Conservation (phyloP, 2,888 invertebrate species). For the Neria commutata region DNA sequence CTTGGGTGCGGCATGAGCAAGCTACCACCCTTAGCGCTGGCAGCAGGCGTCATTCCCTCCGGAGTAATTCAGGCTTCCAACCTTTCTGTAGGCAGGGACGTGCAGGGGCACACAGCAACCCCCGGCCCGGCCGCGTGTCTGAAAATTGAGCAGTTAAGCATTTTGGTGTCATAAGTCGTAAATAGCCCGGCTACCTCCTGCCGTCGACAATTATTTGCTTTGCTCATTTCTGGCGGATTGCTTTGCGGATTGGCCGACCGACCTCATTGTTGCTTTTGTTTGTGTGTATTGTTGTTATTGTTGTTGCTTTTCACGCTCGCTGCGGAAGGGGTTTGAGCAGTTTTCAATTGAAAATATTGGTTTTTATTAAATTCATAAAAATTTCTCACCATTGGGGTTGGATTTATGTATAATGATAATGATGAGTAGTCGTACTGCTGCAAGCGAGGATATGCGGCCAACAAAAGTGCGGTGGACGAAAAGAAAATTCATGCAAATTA, state of each 20-base stretch:
- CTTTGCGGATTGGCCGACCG: no score
- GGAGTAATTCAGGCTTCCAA: slow-evolving; percentile 53
- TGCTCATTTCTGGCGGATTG: slow-evolving; percentile 24
- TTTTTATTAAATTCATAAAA: background rate
- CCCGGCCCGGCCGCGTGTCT: slow-evolving; percentile 36
- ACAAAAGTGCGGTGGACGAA: no score
- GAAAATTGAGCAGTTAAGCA: slow-evolving; percentile 58
- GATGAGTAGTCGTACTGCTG: no score
- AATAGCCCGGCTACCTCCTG: slow-evolving; percentile 32
- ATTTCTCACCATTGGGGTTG: background rate
- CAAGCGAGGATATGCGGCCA: no score
- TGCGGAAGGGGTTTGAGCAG: background rate
- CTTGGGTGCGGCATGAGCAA: slow-evolving; percentile 29
- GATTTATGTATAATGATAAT: background rate
- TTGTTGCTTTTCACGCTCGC: background rate
- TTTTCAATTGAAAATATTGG: background rate
- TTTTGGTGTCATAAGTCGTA: slow-evolving; percentile 60
- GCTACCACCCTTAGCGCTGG: slow-evolving; percentile 31
- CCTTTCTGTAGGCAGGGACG: background rate
- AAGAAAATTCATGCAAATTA: no score
- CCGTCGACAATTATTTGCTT: slow-evolving; percentile 36
- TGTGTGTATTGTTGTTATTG: background rate
- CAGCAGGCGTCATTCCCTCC: slow-evolving; percentile 52
- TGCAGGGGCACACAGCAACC: slow-evolving; percentile 7
- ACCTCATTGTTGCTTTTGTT: background rate